Evolutionary conservation across 2,888 invertebrate species (phyloP).

Genomic region (Calliphora vomitoria): DNA sequence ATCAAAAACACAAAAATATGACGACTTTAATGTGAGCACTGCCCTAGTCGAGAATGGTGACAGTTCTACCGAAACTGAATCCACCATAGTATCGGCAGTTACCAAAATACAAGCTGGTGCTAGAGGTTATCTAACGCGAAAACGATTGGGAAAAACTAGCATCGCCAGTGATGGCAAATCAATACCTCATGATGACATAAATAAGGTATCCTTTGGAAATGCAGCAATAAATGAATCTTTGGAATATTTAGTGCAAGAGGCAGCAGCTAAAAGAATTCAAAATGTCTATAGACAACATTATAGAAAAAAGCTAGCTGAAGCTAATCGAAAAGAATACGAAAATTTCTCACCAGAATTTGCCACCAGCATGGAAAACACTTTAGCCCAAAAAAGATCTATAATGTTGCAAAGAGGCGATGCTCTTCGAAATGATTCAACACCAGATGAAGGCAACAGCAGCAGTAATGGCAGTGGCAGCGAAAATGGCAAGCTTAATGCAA

Average conservation of each 20-base stretch:
- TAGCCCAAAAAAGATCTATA: slow-evolving; percentile 80
- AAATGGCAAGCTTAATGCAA: background rate
- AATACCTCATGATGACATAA: slow-evolving; percentile 76
- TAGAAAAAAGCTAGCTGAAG: slow-evolving; percentile 49
- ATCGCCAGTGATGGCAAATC: slow-evolving; percentile 77
- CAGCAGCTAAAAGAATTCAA: slow-evolving; percentile 79
- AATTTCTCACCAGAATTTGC: slow-evolving; percentile 30
- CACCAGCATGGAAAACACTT: slow-evolving; percentile 77
- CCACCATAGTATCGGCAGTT: slow-evolving; percentile 82
- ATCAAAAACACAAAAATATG: slow-evolving; percentile 69
- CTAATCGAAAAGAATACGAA: slow-evolving; percentile 22
- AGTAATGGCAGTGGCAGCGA: slow-evolving; percentile 64
- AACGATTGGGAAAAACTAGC: slow-evolving; percentile 79
- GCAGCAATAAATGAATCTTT: slow-evolving; percentile 83
- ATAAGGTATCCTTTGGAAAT: slow-evolving; percentile 81
- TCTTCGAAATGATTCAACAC: slow-evolving; percentile 82
- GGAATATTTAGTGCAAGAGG: slow-evolving; percentile 81
- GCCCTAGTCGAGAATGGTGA: slow-evolving; percentile 79
- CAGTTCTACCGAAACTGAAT: slow-evolving; percentile 83
- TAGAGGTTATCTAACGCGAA: slow-evolving; percentile 81
- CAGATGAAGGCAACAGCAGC: slow-evolving; percentile 80
- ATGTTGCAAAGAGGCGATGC: slow-evolving; percentile 84
- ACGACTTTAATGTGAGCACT: slow-evolving; percentile 82
- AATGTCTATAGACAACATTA: slow-evolving; percentile 75
- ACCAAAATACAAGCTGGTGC: slow-evolving; percentile 83